phyloP scores from a whole-genome alignment of 2,797 vertebrate species.

The Chrosomus eos region DNA sequence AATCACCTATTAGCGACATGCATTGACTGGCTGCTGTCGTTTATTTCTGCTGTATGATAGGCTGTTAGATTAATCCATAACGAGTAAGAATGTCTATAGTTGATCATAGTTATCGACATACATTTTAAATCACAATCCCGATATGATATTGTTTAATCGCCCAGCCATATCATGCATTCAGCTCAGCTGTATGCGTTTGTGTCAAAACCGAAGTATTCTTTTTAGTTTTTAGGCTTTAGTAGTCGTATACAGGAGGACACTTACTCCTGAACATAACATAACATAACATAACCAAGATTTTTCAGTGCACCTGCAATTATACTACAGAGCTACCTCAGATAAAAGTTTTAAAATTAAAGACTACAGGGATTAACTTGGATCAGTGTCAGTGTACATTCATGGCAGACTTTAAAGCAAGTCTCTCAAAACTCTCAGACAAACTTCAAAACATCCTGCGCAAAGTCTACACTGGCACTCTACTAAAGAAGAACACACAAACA shows the following conservation, averaged over 20 bases:
- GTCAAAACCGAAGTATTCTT: no score
- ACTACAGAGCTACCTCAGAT: background rate
- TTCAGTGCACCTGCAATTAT: background rate
- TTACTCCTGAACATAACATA: background rate
- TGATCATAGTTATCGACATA: background rate
- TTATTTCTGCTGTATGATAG: no score
- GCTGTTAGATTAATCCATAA: background rate
- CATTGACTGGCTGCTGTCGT: no score
- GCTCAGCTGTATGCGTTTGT: no score
- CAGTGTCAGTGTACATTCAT: constrained; percentile 39
- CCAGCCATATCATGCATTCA: no score
- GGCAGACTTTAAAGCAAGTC: constrained; percentile 51
- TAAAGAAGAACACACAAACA: background rate
- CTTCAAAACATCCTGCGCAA: constrained; percentile 43
- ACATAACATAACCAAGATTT: background rate
- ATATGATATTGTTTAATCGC: no score
- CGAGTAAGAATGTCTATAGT: background rate
- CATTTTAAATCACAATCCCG: background rate
- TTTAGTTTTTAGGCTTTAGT: background rate
- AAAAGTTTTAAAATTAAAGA: constrained; percentile 34
- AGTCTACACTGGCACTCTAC: background rate
- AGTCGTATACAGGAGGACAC: background rate
- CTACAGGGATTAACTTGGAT: constrained; percentile 41
- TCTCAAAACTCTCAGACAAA: constrained; percentile 46
- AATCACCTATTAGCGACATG: no score